phyloP scores from a whole-genome alignment of 37 sponge, comb jelly and placozoan genomes.

The Mnemiopsis leidyi region DNA sequence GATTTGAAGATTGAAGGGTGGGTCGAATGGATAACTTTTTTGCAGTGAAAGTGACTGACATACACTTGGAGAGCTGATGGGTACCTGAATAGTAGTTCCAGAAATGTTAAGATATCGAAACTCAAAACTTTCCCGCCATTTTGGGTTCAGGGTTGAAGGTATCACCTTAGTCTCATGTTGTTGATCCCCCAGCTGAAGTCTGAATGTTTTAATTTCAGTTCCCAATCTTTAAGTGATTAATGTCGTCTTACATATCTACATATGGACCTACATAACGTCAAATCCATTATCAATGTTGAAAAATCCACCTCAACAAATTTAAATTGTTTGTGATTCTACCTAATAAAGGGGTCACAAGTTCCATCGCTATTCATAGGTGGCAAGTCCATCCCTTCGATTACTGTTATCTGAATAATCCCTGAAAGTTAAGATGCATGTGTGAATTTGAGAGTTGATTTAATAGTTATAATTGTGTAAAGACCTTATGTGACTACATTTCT shows the following conservation, averaged over 20 bases:
- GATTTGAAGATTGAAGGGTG: no score
- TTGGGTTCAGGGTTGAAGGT: conserved; percentile 13
- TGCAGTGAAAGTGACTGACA: no score
- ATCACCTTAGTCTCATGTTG: conserved; percentile 32
- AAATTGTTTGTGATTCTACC: neutral
- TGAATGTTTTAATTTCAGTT: neutral
- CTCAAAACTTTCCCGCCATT: conserved; percentile 50
- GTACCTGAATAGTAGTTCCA: conserved; percentile 34
- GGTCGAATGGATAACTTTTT: no score
- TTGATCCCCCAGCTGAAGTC: conserved; percentile 20
- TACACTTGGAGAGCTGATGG: no score
- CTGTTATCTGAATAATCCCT: conserved; percentile 41
- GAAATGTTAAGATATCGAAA: conserved; percentile 44
- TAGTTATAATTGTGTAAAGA: no score
- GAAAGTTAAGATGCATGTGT: neutral
- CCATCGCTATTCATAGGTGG: conserved; percentile 62
- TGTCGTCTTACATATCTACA: no score
- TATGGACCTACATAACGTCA: no score
- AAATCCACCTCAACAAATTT: neutral
- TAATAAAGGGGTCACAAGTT: conserved; percentile 62
- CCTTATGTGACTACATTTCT: no score
- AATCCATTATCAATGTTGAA: no score
- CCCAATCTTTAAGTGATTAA: neutral
- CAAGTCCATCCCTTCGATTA: conserved; percentile 49
- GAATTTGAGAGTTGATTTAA: no score